phyloP scores from a whole-genome alignment of 2,888 invertebrate genomes.

The Drosophila glabriapex region DNA sequence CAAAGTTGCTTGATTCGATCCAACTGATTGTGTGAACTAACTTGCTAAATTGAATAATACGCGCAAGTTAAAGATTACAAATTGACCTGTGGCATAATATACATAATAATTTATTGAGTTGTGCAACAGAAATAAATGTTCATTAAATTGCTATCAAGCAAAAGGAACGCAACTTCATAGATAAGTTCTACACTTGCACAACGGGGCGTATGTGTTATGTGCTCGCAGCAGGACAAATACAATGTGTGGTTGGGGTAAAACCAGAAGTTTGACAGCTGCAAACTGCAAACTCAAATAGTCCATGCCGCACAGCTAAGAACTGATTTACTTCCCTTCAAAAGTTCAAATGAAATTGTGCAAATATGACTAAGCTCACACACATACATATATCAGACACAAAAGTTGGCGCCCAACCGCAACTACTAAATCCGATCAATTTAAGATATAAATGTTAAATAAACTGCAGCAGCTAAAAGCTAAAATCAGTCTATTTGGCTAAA shows the following conservation, averaged over 20 bases:
- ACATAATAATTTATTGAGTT: constrained; percentile 8
- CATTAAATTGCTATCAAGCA: constrained; percentile 42
- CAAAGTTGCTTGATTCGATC: constrained; percentile 13
- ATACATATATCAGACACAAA: background rate
- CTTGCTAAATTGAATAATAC: background rate
- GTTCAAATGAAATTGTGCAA: background rate
- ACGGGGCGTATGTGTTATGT: constrained; percentile 32
- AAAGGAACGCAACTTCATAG: constrained; percentile 28
- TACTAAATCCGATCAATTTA: background rate
- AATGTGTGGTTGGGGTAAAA: background rate
- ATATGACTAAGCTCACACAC: background rate
- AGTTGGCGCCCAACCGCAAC: background rate
- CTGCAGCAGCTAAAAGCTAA: background rate
- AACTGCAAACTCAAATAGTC: constrained; percentile 19
- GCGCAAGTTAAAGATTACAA: background rate
- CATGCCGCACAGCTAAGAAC: constrained; percentile 8
- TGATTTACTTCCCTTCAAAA: constrained; percentile 19
- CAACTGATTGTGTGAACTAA: constrained; percentile 10
- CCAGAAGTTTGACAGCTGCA: constrained; percentile 21
- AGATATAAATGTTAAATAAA: background rate
- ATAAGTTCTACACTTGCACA: constrained; percentile 47
- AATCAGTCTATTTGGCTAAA: background rate
- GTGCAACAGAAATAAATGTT: constrained; percentile 39
- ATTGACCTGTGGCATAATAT: background rate
- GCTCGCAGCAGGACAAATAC: constrained; percentile 24